Conservation (phyloP, 2,888 invertebrate species). For the Noctua fimbriata region DNA sequence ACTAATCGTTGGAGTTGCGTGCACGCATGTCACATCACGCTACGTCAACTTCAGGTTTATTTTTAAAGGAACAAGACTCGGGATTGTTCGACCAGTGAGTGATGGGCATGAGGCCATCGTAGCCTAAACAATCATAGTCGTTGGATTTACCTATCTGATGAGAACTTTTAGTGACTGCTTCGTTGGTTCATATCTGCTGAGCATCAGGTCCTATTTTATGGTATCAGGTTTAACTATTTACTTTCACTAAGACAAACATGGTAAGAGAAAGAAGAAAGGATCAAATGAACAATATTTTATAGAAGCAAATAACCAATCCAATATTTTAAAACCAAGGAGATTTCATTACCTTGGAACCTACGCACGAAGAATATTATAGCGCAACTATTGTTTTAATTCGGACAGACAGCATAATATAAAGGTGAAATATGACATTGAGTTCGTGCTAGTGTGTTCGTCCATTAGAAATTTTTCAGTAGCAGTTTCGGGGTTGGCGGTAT, state of each 20-base stretch:
- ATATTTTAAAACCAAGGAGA: constrained; percentile 35
- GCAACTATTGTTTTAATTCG: not conserved
- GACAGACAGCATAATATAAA: not conserved
- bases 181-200: not conserved
- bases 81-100: constrained; percentile 50
- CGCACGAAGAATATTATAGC: constrained; percentile 17
- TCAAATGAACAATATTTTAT: not conserved
- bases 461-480: not conserved
- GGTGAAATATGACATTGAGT: not conserved
- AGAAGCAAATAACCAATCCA: not conserved
- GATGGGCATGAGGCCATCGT: constrained; percentile 32
- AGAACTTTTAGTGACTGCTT: constrained; percentile 11
- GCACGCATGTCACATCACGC: constrained; percentile 58
- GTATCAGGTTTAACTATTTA: constrained; percentile 3
- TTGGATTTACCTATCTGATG: constrained; percentile 19
- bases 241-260: not conserved
- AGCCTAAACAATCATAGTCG: constrained; percentile 28
- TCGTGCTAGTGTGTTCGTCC: not conserved
- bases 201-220: not conserved
- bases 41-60: constrained; percentile 52
- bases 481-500: not conserved
- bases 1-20: constrained; percentile 63
- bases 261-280: constrained; percentile 25
- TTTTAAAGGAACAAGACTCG: constrained; percentile 51
- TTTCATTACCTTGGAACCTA: constrained; percentile 25